Evolutionary conservation across 2,888 invertebrate species (phyloP).

Genomic region (Drosophila merina): DNA sequence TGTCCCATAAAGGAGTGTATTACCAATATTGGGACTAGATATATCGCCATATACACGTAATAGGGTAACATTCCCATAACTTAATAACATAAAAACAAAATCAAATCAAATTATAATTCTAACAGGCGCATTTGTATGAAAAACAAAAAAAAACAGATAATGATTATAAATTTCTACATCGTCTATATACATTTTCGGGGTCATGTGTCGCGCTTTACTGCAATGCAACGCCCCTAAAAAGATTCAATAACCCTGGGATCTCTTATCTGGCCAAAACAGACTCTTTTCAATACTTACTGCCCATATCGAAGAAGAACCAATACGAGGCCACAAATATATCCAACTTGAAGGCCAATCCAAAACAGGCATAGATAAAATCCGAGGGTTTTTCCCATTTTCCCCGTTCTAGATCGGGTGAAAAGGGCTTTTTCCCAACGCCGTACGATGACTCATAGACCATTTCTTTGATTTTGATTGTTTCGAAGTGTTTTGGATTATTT

Average conservation of each 20-base stretch:
- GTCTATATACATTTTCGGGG: neutral
- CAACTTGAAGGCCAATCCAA: constrained; percentile 92
- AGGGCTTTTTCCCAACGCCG: constrained; percentile 79
- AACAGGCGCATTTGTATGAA: neutral
- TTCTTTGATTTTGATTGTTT: neutral
- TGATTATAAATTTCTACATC: neutral
- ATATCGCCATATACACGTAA: constrained; percentile 86
- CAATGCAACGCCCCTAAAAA: constrained; percentile 30
- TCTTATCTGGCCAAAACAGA: neutral
- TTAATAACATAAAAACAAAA: constrained; percentile 23
- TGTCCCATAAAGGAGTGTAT: constrained; percentile 95
- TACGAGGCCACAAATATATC: constrained; percentile 90
- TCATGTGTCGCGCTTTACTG: neutral
- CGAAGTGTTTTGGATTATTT: neutral
- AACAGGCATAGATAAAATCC: constrained; percentile 91
- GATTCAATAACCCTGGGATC: constrained; percentile 13
- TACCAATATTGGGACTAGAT: constrained; percentile 93
- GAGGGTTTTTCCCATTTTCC: constrained; percentile 90
- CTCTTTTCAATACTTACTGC: constrained; percentile 70
- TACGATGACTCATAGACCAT: constrained; percentile 81
- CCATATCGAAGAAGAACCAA: constrained; percentile 66
- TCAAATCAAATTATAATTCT: neutral
- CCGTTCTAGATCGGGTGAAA: constrained; percentile 80
- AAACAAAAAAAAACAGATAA: too few relatives aligned
- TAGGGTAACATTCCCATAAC: constrained; percentile 71